Base-by-base conservation (phyloP, 2,888 invertebrate species). In the Pheosia tremula region DNA sequence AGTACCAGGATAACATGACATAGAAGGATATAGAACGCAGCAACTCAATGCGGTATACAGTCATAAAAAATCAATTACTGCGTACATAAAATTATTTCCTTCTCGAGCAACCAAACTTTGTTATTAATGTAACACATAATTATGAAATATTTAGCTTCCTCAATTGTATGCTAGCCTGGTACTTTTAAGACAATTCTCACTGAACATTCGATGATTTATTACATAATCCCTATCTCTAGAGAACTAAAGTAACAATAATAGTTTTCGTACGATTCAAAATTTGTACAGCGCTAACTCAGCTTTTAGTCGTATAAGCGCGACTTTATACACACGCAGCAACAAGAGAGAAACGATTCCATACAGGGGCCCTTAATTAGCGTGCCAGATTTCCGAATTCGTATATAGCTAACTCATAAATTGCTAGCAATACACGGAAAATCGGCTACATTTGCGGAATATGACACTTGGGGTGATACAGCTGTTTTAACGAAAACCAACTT, bases 331-430 rank as follows among this genome's bases (percentile, higher is more conserved):
- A 55, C 11, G 57, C 59, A 52, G 50, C 56, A 61, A 64, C 59
- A 59, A 58, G 52, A 56, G 57, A 60, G 11, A 53, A 60, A 57
- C 70, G 50, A 66, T 69, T 69, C 59, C 58, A 64, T 59, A 61
- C 54, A 56, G 37, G 62, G 56, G 56, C 67, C 54, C 65, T 72
- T 75, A 73, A 73, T 75, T 73, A 73, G 66, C 47, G 38, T 59
- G 70, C 75, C 71, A 62, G 74, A 73, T 75, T 67, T 75, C 71
- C 67, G 57, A 69, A 75, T 75, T 63, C 64, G 62, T 73, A 67
- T 47, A 50, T 60, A 43, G 57, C 60, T 70, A 43, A 58, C 60
- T 70, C 65, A 73, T 73, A 75, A 73, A 75, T 75, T 62, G 64
- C 75, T 62, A 45, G 63, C 57, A 38, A 56, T 67, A 66, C 64